Base-by-base conservation (phyloP, 2,888 invertebrate genomes). In the Griposia aprilina region DNA sequence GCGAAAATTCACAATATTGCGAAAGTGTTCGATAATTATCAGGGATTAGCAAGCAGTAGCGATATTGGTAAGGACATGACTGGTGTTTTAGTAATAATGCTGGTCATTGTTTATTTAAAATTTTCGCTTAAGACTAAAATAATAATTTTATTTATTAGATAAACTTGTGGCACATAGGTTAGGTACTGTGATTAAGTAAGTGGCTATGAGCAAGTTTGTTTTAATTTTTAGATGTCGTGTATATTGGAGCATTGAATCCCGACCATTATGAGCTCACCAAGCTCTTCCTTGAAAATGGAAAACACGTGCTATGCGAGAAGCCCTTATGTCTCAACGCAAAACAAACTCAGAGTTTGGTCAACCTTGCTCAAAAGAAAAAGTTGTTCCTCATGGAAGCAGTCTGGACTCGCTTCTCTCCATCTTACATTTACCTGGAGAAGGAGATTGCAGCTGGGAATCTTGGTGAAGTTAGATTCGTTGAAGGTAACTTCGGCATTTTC, bases 251-350 rank as follows among this genome's bases (percentile, higher is more conserved):
- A 2, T 94, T 99, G 41, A 98, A 98, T 93, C 97, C 98, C 0
- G 97, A 98, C 84, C 99, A 99, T 94, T 98, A 97, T 86, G 97
- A 97, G 48, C 94, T 98, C 8, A 96, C 97, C 0, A 98, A 98
- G 92, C 90, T 98, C 74, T 98, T 98, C 97, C 94, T 99, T 48
- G 97, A 98, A 83, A 97, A 98, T 90, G 98, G 98, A 0, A 99
- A 99, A 93, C 98, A 98, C 90, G 98, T 99, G 1, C 95, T 99
- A 4, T 99, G 99, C 92, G 99, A 99, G 94, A 99, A 99, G 93
- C 99, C 99, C 0, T 94, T 99, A 81, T 98, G 98, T 74, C 95
- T 99, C 94, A 99, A 98, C 93, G 96, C 97, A 67, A 98, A 98
- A 89, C 98, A 99, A 93, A 97, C 98, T 0, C 96, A 97, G 84